Base-by-base conservation (phyloP, 2,888 invertebrate species). In the Notodonta ziczac region DNA sequence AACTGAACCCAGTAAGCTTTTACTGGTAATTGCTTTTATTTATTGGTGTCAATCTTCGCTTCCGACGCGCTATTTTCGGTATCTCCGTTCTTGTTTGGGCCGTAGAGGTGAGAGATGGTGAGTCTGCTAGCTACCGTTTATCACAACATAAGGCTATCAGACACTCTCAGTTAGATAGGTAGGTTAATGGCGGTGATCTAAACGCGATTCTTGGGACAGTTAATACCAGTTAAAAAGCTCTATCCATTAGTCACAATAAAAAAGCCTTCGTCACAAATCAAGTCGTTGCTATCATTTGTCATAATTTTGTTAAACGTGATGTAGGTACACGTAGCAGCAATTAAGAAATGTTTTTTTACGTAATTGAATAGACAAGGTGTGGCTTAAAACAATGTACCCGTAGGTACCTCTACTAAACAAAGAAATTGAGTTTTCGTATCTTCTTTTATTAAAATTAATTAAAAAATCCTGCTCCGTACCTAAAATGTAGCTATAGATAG, bases 11-110 rank as follows among this genome's bases (percentile, higher is more conserved):
- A 63, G 66, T 66, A 60, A 66, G 40, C 58, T 48, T 35, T 66
- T 59, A 61, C 57, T 60, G 56, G 63, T 70, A 70, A 66, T 73
- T 68, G 35, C 58, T 56, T 70, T 73, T 63, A 68, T 68, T 61
- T 48, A 57, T 66, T 66, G 56, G 44, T 60, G 68, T 62, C 66
- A 65, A 68, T 62, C 58, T 60, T 63, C 58, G 32, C 48, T 62
- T 54, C 55, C 59, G 62, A 48, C 44, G 54, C 57, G 39, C 42
- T 56, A 57, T 60, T 61, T 24, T 62, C 10, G 48, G 32, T 56
- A 62, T 70, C 64, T 60, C 24, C 60, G 56, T 67, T 62, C 57
- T 60, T 53, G 48, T 51, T 51, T 16, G 51, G 24, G 3, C 14
- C 5, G 16, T 51, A 24, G 16, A 51, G 24, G 4, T 51, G 9